Percentiles rank a stretch among this genome's conserved stretches.
phyloP scores from a whole-genome alignment of 2,797 vertebrate genomes.

The Dromococcyx pavoninus region DNA sequence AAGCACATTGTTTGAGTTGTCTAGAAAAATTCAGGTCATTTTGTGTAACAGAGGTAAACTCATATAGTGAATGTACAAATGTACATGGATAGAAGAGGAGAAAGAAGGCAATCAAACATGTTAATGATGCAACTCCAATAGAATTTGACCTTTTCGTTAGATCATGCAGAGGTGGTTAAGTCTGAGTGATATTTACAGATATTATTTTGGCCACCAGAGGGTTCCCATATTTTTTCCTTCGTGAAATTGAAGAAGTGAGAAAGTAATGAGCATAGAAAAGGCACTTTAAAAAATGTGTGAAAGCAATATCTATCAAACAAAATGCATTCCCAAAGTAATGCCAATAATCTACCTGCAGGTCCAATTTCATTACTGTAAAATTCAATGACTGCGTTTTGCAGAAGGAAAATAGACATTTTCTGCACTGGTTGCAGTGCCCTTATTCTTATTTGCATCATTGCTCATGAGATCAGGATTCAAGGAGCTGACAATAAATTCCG shows the following conservation, averaged over 20 bases:
- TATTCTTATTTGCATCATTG: background rate
- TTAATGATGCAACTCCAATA: background rate
- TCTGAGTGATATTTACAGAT: constrained; percentile 43
- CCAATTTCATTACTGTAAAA: background rate
- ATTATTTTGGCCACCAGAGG: constrained; percentile 60
- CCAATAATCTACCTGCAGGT: background rate
- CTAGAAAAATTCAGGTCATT: background rate
- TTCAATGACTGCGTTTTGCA: background rate
- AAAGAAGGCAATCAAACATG: background rate
- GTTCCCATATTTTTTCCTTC: constrained; percentile 39
- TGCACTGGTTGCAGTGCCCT: background rate
- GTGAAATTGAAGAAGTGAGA: background rate
- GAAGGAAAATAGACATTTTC: background rate
- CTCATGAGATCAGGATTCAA: background rate
- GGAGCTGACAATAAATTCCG: constrained; percentile 9
- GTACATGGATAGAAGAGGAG: background rate
- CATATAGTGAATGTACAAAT: background rate
- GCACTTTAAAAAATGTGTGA: background rate
- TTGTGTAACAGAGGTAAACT: background rate
- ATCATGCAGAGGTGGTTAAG: background rate
- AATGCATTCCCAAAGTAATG: background rate
- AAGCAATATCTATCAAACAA: background rate
- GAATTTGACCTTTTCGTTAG: background rate
- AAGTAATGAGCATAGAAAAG: background rate
- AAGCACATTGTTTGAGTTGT: background rate